phyloP scores from a whole-genome alignment of 2,797 vertebrate species.

The Tokudaia tokunoshimensis region DNA sequence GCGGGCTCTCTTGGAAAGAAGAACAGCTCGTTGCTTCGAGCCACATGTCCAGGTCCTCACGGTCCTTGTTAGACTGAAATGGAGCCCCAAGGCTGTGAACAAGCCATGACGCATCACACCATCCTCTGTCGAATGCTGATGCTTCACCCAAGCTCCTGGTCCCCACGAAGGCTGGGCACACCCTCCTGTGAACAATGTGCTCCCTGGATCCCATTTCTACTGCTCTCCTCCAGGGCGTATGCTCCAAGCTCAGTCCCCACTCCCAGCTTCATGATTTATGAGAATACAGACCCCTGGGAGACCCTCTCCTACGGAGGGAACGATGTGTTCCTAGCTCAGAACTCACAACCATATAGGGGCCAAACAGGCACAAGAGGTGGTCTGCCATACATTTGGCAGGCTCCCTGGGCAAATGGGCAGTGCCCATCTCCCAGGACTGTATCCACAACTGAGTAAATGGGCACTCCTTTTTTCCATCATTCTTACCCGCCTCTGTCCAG shows the following conservation, averaged over 20 bases:
- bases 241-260: neutral
- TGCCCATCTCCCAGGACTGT: neutral
- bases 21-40: slow-evolving; percentile 71
- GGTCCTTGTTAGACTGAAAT: neutral
- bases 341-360: fast-evolving
- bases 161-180: fast-evolving
- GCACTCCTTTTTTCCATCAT: fast-evolving
- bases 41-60: slow-evolving; percentile 54
- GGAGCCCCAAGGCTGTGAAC: neutral
- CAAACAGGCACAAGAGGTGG: neutral
- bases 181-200: fast-evolving
- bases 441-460: neutral
- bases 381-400: neutral
- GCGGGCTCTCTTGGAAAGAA: slow-evolving; percentile 70
- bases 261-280: neutral
- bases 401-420: neutral
- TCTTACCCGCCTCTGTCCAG: neutral
- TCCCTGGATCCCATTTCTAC: neutral
- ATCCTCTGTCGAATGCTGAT: neutral
- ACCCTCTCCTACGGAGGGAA: neutral
- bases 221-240: neutral
- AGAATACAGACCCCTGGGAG: neutral
- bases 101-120: neutral
- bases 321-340: neutral
- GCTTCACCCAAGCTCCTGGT: fast-evolving